Base-by-base conservation (phyloP, 1,140 invertebrate species). In the Druon quercuslanigerum region DNA sequence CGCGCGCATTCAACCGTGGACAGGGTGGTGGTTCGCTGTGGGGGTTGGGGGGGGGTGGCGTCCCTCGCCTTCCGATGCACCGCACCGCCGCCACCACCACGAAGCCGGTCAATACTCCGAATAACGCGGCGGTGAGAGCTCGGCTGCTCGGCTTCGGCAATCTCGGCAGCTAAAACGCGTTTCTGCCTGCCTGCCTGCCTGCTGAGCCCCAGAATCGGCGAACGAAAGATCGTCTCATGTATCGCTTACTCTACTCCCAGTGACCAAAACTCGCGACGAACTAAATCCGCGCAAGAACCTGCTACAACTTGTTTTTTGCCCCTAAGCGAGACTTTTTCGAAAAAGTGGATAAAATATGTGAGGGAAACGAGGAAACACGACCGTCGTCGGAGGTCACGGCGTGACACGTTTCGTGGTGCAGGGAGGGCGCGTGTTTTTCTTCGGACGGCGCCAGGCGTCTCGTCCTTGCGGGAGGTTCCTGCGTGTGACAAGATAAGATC, bases 81-180 rank as follows among this genome's bases (percentile, higher is more conserved):
- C 60, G 40, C 25, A 66, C 60, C 60, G n/a, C 40, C 40, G 9
- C 40, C 40, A 46, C 40, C 60, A 66, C 60, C 33, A 60, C 51
- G 79, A 33, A 84, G 86, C 86, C 87, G 87, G 87, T 88, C 87
- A 87, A 88, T 88, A 88, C 86, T 88, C 87, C 85, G 86, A 78
- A 79, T 73, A 84, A 84, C 86, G 84, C 84, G 83, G 77, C 78
- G 85, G 86, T 76, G 84, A 82, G 80, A 84, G 82, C 82, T 72
- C 79, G 76, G 84, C 78, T 46, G 40, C 40, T 46, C 40, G 40
- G 57, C 33, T 11, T 46, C 40, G 40, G 57, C 33, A 33, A 40
- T 25, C 60, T 66, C 60, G 33, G 60, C 60, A 66, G 60, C 60
- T 66, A n/a, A 46, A 66, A 40, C 60, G 60, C 33, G 82, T 82